Evolutionary conservation across 1,140 invertebrate species (phyloP).

Genomic region (Scaptomyza montana): DNA sequence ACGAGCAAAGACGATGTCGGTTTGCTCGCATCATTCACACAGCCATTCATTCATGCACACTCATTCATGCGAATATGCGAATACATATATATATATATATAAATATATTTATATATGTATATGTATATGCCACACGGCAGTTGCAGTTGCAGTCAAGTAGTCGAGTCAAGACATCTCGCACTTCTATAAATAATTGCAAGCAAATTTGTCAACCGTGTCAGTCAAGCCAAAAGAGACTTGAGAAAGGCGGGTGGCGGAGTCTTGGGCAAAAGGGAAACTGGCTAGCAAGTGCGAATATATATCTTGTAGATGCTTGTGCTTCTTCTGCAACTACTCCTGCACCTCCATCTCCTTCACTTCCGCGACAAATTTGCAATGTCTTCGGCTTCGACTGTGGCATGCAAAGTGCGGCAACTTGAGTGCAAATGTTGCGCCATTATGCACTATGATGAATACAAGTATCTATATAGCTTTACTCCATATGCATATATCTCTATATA

Average conservation of each 20-base stretch:
- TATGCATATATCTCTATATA: conserved; percentile 24
- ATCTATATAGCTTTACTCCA: conserved; percentile 37
- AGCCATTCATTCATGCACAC: conserved; percentile 50
- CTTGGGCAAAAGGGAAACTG: neutral
- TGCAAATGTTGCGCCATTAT: conserved; percentile 80
- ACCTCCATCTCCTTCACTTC: conserved; percentile 9
- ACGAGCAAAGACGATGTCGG: conserved; percentile 18
- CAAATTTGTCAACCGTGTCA: conserved; percentile 78
- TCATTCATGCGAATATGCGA: conserved; percentile 31
- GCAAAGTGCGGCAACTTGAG: conserved; percentile 73
- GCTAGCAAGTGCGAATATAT: conserved; percentile 13
- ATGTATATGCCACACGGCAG: conserved; percentile 37
- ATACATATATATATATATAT: conserved; percentile 53
- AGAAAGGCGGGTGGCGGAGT: neutral
- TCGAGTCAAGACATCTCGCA: conserved; percentile 69
- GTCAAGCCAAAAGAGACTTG: conserved; percentile 40
- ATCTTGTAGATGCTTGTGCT: conserved; percentile 48
- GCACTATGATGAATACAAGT: conserved; percentile 51
- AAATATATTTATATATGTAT: neutral
- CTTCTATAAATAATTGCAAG: conserved; percentile 81
- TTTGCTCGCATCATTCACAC: conserved; percentile 44
- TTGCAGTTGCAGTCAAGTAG: conserved; percentile 64
- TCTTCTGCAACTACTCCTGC: neutral
- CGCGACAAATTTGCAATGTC: conserved; percentile 77
- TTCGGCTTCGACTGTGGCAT: conserved; percentile 55